Evolutionary conservation across 2,113 vertebrate species (phyloP).

Genomic region (Rhizomys pruinosus): DNA sequence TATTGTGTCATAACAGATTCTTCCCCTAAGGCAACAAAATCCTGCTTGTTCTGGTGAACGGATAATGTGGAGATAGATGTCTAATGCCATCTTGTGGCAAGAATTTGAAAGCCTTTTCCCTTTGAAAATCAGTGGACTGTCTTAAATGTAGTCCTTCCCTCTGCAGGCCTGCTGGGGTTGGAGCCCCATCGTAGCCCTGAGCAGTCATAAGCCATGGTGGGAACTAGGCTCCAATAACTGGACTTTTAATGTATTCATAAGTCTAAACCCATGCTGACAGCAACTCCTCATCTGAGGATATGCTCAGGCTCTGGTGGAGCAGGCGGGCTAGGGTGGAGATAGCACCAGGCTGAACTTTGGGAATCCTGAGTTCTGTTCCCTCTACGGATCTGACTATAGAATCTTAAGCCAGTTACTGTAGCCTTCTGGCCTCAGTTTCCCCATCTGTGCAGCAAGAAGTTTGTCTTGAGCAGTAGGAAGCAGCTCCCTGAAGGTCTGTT

Average conservation of each 20-base stretch:
- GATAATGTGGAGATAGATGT: background rate
- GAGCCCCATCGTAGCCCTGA: background rate
- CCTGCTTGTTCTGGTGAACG: background rate
- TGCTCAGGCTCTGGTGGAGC: background rate
- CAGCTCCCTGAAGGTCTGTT: background rate
- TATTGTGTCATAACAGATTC: background rate
- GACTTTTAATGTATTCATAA: background rate
- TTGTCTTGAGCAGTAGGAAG: background rate
- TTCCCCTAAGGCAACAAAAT: background rate
- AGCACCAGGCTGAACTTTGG: background rate
- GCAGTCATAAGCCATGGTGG: background rate
- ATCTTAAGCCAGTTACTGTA: background rate
- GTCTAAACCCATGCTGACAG: background rate
- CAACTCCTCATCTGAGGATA: background rate
- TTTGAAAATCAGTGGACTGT: background rate
- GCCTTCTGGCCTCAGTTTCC: background rate
- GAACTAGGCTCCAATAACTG: background rate
- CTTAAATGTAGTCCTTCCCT: background rate
- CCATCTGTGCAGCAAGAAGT: background rate
- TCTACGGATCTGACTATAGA: background rate
- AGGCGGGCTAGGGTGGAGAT: background rate
- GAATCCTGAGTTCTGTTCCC: background rate
- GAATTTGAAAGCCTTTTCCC: background rate
- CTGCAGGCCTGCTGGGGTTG: background rate
- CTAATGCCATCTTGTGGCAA: background rate